These are phyloP conservation scores for Scophthalmus maximus DNA, from an alignment of 2,113 vertebrate genomes.

Conservation along the genomic window DNA sequence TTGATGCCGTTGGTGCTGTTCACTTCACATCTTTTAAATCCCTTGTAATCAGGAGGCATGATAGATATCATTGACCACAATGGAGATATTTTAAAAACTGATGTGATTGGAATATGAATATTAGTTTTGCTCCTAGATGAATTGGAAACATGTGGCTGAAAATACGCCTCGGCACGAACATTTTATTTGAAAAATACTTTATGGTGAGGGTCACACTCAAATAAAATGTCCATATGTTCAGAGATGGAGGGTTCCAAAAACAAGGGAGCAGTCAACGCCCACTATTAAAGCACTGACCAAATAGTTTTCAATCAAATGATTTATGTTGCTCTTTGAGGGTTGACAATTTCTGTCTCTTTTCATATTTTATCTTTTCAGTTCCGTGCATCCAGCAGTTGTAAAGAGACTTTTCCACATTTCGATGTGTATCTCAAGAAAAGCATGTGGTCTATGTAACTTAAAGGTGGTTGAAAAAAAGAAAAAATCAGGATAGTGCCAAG, in stretches of 20 bases:
- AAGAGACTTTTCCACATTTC: slow-evolving; percentile 1
- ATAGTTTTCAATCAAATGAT: slow-evolving; percentile 23
- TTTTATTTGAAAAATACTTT: background rate
- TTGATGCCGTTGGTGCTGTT: slow-evolving; percentile 11
- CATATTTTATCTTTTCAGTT: slow-evolving; percentile 48
- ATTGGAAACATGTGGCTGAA: slow-evolving; percentile 5
- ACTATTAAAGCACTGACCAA: slow-evolving; percentile 40
- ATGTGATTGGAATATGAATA: slow-evolving; percentile 8
- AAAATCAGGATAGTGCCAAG: slow-evolving; percentile 1
- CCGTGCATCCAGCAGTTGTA: slow-evolving; percentile 13
- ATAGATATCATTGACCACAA: background rate
- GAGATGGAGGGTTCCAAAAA: slow-evolving; percentile 21
- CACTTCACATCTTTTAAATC: slow-evolving; percentile 14
- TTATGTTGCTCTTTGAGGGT: slow-evolving; percentile 31
- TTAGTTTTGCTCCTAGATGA: background rate
- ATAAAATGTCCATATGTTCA: slow-evolving; percentile 53
- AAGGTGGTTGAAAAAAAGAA: slow-evolving; percentile 14
- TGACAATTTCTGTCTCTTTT: slow-evolving; percentile 28
- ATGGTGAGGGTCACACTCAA: slow-evolving; percentile 8
- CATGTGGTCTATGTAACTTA: slow-evolving; percentile 6
- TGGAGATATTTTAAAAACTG: background rate
- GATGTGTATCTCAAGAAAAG: background rate
- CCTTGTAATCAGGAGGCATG: no score
- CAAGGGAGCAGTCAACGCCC: slow-evolving; percentile 33
- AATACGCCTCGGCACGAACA: slow-evolving; percentile 6